phyloP scores from a whole-genome alignment of 2,113 vertebrate species.

The Dicaeum eximium region DNA sequence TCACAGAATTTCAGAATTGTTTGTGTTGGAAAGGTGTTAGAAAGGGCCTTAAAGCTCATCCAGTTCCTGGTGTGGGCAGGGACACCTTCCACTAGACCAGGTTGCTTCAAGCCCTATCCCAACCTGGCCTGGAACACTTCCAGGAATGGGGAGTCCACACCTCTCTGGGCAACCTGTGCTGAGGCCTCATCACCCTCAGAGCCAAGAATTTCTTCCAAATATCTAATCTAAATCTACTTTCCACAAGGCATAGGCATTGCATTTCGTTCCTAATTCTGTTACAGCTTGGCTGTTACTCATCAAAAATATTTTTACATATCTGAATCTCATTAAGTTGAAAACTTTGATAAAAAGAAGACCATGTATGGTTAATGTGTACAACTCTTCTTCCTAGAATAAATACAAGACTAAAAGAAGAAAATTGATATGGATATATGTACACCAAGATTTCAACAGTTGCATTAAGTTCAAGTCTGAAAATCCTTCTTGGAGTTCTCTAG shows the following conservation, averaged over 20 bases:
- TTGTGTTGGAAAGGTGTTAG: not conserved
- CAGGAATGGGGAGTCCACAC: not conserved
- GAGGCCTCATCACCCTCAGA: not conserved
- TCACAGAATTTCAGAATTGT: not conserved
- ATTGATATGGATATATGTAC: not conserved
- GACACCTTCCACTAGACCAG: not conserved
- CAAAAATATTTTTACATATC: not conserved
- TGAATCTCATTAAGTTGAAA: not conserved
- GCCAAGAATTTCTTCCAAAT: not conserved
- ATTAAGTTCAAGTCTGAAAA: not conserved
- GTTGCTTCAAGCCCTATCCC: not conserved
- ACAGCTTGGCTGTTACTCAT: not conserved
- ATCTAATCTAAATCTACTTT: not conserved
- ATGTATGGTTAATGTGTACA: not conserved
- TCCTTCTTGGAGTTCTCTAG: not conserved
- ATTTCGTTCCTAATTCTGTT: not conserved
- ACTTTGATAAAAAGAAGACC: not conserved
- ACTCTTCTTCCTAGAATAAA: not conserved
- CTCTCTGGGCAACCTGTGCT: not conserved
- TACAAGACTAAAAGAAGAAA: not conserved
- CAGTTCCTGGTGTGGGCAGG: not conserved
- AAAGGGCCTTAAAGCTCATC: not conserved
- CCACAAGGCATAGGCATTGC: not conserved
- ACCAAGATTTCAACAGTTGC: not conserved
- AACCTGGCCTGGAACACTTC: not conserved